Base-by-base conservation (phyloP, 2,888 invertebrate genomes). In the Cephonodes hylas region DNA sequence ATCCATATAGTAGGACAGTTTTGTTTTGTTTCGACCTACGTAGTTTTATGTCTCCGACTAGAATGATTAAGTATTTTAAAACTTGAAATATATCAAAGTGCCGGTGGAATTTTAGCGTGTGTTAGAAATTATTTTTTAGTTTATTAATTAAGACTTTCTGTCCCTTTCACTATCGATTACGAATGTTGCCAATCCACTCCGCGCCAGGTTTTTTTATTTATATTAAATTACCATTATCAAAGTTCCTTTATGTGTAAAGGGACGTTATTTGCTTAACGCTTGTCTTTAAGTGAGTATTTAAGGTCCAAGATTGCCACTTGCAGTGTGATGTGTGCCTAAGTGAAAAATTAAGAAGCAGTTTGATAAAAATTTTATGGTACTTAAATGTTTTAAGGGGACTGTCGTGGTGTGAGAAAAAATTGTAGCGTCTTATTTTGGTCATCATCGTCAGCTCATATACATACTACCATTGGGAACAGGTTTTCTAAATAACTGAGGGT, bases 231-330 rank as follows among this genome's bases (percentile, higher is more conserved):
- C n/a, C 18, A 31, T 53, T 53, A 53, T 53, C 18, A 31, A 53
- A 18, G 18, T 48, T 7, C 8, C 53, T 53, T 53, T 53, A 31
- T 53, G 53, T 20, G 2, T 15, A 15, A 18, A 2, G 7, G n/a
- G 15, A 25, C 25, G 10, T 60, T 60, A 42, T 53, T 60, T 60
- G 48, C 42, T 42, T 25, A 60, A 42, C 42, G 18, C 25, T 60
- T 60, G 13, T 38, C 6, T 34, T 46, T 25, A 60, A 64, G 66
- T 66, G 62, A 66, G 60, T 44, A 59, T 64, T 66, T 59, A 66
- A 63, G 45, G 46, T 58, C 38, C 62, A 56, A 42, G 42, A 59
- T 45, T 34, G 25, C 53, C 58, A 42, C 42, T 20, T 53, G 59
- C 25, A 27, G 15, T 27, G 18, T 53, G 13, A 42, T 60, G 46